These are phyloP conservation scores for Dasysyrphus tricinctus DNA, from an alignment of 2,888 invertebrate species.

Conservation along the genomic window DNA sequence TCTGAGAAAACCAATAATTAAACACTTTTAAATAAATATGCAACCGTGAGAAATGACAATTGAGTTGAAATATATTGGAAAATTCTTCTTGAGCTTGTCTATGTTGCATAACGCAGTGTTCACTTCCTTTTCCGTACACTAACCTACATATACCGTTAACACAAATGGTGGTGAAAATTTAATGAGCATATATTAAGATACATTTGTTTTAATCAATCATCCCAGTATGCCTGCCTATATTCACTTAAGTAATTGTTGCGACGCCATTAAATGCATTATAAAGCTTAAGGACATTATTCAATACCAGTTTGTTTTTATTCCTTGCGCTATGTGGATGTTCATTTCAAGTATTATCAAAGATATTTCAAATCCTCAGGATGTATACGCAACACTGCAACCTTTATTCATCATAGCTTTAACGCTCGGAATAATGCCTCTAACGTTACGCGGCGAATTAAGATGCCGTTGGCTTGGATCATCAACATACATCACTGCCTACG, in stretches of 20 bases:
- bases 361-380: constrained; percentile 42
- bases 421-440: constrained; percentile 48
- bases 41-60: no score
- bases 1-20: no score
- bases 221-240: background rate
- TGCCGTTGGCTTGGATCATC: constrained; percentile 47
- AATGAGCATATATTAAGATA: background rate
- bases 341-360: constrained; percentile 28
- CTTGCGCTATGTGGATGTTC: constrained; percentile 2
- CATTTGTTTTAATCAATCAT: background rate
- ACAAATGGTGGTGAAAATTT: background rate
- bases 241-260: background rate
- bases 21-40: no score
- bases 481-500: background rate
- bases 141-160: background rate
- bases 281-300: no score
- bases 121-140: background rate
- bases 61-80: no score
- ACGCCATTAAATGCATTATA: background rate
- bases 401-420: constrained; percentile 37
- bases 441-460: constrained; percentile 13
- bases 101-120: background rate
- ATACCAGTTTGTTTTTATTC: background rate
- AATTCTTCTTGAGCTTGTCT: no score
- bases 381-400: constrained; percentile 58